These are phyloP conservation scores for Seira musarum DNA, from an alignment of 2,888 invertebrate species.

Conservation along the genomic window DNA sequence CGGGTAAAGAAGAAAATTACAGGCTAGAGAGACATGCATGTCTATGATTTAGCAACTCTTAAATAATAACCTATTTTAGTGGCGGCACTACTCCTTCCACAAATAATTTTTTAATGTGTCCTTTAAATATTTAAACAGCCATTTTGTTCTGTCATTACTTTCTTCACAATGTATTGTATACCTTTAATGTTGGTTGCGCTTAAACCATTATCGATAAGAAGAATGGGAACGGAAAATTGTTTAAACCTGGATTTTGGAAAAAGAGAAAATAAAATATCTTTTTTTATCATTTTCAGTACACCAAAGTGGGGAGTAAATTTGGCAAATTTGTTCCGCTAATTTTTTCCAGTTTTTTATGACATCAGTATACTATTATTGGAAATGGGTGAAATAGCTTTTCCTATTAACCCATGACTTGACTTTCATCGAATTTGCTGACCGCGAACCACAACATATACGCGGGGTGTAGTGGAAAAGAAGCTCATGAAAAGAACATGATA, in stretches of 20 bases:
- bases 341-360: not conserved
- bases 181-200: too few species aligned
- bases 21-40: not conserved
- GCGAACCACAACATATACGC: not conserved
- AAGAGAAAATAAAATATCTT: not conserved
- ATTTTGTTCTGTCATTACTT: too few species aligned
- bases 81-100: not conserved
- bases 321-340: conserved; percentile 7
- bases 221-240: too few species aligned
- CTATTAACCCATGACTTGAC: not conserved
- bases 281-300: not conserved
- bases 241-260: not conserved
- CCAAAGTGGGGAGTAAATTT: not conserved
- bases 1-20: not conserved
- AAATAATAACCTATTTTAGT: too few species aligned
- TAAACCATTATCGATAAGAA: too few species aligned
- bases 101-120: too few species aligned
- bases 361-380: not conserved
- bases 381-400: not conserved
- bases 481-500: not conserved
- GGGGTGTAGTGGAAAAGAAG: not conserved
- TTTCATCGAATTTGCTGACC: too few species aligned
- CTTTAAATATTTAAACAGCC: too few species aligned
- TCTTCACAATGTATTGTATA: too few species aligned
- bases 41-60: too few species aligned